Base-by-base conservation (phyloP, 2,888 invertebrate genomes). In the Drosophila infuscata region DNA sequence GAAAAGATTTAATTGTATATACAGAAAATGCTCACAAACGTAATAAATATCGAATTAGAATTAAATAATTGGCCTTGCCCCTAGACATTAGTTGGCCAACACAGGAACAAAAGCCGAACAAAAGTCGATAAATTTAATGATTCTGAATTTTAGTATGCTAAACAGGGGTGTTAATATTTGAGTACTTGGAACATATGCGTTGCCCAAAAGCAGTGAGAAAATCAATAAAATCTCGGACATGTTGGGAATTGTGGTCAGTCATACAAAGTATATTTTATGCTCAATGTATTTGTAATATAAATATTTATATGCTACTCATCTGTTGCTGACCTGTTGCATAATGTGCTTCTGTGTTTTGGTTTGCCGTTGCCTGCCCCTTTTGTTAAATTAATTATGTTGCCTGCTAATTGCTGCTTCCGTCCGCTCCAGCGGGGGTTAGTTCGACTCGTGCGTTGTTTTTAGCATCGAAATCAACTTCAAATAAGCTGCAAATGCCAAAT, bases 321-420 rank as follows among this genome's bases (percentile, higher is more conserved):
- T 70, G 56, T 48, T 54, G 63, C 60, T 74, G 53, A 77, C 74
- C 61, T 77, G 76, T 65, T 74, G 77, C 64, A 62, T 51, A 61
- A 15, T 53, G 51, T 43, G 58, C 12, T 25, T n/a, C 35, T 49
- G 30, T 48, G 46, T 53, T 30, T 51, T 15, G 46, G 15, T 4
- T 46, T 25, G 2, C 4, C 8, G 36, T 62, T 60, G 58, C 20
- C 61, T 63, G 58, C 43, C 64, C 20, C 49, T 30, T 74, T 74
- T 65, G 70, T 59, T 71, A 61, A 75, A 71, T 79, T 78, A 79
- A 79, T 79, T 71, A 75, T 71, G 77, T 54, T 75, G 63, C 54
- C 35, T 62, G 75, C 77, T 79, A 78, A 78, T 78, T 78, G 71
- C 79, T 25, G 62, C 67, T 65, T 78, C 79, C 79, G 66, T 53